Evolutionary conservation across 2,797 vertebrate genomes (phyloP).

Genomic region (Phoeniculus purpureus): DNA sequence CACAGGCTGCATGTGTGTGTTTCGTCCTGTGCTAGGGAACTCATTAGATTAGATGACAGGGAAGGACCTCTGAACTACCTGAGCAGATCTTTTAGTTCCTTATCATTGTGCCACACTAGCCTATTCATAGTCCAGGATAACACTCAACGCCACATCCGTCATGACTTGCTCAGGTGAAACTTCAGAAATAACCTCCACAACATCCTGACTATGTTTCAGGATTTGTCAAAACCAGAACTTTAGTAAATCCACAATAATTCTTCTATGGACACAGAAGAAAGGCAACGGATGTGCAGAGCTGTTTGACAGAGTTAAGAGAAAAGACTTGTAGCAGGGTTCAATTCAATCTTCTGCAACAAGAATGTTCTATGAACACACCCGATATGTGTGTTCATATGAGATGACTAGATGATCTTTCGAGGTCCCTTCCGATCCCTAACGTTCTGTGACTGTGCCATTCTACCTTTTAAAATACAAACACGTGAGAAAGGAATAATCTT

Average conservation of each 20-base stretch:
- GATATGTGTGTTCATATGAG: rapidly evolving
- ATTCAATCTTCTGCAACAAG: neutral
- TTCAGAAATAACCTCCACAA: neutral
- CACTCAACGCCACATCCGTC: neutral
- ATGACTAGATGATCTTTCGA: no score
- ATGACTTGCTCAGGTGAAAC: neutral
- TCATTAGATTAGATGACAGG: neutral
- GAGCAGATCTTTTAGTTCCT: neutral
- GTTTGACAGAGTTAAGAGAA: neutral
- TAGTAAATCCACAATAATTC: neutral
- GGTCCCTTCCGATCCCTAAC: no score
- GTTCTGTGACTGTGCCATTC: neutral
- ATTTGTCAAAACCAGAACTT: neutral
- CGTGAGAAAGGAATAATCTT: neutral
- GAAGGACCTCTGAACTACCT: neutral
- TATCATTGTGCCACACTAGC: neutral
- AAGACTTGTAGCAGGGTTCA: neutral
- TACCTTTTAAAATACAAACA: neutral
- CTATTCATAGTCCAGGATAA: neutral
- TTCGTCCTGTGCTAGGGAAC: rapidly evolving
- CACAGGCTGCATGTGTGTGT: rapidly evolving
- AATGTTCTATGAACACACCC: neutral
- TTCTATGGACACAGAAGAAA: neutral
- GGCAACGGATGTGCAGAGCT: neutral
- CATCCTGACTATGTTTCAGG: neutral